A percentile compares a stretch with the other conserved stretches of the same genome.
phyloP scores from a whole-genome alignment of 2,113 vertebrate species.

The Cathartes aura region DNA sequence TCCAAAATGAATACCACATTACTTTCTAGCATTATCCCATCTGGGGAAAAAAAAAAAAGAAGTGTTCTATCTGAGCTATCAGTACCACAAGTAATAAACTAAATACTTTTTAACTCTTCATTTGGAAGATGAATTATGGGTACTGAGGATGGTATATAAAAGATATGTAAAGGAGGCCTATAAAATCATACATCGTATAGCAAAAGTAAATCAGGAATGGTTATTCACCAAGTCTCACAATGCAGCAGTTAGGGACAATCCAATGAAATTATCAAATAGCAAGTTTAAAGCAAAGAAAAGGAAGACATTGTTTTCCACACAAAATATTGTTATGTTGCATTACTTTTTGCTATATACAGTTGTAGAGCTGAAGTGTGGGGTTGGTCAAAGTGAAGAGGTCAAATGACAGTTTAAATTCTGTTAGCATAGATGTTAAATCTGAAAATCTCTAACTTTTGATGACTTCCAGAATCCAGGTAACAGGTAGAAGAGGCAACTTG shows the following conservation, averaged over 20 bases:
- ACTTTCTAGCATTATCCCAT: background rate
- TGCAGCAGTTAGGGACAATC: background rate
- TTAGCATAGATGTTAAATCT: background rate
- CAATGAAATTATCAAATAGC: background rate
- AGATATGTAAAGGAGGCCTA: background rate
- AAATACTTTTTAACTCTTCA: background rate
- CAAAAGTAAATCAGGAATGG: background rate
- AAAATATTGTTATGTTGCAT: background rate
- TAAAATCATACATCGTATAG: accelerated
- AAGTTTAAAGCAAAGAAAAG: background rate
- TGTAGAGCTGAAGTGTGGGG: background rate
- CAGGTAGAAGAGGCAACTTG: background rate
- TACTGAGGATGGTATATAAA: background rate
- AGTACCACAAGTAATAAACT: background rate
- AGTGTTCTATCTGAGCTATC: background rate
- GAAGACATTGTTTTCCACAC: background rate
- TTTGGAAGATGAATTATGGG: background rate
- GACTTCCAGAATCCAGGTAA: background rate
- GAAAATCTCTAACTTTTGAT: background rate
- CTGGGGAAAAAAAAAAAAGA: accelerated
- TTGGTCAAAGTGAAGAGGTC: background rate
- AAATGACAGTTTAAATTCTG: background rate
- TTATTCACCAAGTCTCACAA: background rate
- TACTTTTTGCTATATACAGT: background rate
- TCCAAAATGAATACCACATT: background rate